Evolutionary conservation across 1,140 invertebrate species (phyloP).

Genomic region (Diuraphis noxia): DNA sequence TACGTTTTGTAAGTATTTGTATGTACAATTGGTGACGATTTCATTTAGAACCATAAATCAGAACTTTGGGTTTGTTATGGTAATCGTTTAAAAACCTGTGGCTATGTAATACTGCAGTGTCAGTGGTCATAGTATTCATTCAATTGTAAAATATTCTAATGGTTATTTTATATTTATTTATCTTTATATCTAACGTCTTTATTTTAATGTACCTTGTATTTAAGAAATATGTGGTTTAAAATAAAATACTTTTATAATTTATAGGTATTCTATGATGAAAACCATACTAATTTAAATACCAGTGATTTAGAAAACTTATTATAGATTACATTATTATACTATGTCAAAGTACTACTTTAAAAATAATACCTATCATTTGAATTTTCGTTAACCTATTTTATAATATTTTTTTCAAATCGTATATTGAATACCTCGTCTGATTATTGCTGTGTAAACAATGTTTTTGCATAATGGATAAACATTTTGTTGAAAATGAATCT

Average conservation of each 20-base stretch:
- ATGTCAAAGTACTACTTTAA: no score
- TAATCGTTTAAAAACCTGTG: constrained; percentile 18
- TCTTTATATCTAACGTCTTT: neutral
- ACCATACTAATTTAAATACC: neutral
- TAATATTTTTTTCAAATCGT: neutral
- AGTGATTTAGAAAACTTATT: no score
- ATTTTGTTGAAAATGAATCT: neutral
- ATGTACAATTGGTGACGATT: constrained; percentile 28
- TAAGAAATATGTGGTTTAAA: neutral
- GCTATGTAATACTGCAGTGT: neutral
- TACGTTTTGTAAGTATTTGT: neutral
- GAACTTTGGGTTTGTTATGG: constrained; percentile 31
- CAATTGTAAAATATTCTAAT: neutral
- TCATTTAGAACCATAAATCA: constrained; percentile 43
- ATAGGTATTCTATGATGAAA: neutral
- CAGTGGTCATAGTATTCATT: neutral
- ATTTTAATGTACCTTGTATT: neutral
- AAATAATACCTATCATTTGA: no score
- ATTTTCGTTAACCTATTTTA: neutral
- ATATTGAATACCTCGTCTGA: neutral
- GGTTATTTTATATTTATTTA: neutral
- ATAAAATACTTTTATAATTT: neutral
- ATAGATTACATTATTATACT: no score
- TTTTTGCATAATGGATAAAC: neutral
- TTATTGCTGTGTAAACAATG: neutral